These are phyloP conservation scores for Nothobranchius kuhntae DNA, from an alignment of 2,113 vertebrate genomes.

Conservation along the genomic window DNA sequence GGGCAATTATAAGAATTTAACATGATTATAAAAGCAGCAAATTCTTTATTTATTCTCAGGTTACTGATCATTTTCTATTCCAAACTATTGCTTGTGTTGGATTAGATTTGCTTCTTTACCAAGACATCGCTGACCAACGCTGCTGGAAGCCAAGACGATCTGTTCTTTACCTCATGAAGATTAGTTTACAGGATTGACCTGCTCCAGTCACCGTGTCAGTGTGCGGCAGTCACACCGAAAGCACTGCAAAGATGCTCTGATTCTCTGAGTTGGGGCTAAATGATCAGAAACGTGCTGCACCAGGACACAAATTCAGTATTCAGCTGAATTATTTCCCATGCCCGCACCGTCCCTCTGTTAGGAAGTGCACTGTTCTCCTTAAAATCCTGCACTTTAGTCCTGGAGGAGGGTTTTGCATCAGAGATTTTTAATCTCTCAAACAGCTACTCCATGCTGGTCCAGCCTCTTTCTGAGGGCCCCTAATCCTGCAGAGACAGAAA, in stretches of 20 bases:
- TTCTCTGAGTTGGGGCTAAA: background rate
- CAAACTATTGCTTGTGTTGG: background rate
- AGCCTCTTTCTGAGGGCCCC: constrained; percentile 47
- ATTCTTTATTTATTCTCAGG: too few relatives aligned
- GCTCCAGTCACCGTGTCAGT: constrained; percentile 38
- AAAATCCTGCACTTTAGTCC: constrained; percentile 58
- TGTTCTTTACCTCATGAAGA: constrained; percentile 48
- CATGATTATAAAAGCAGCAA: background rate
- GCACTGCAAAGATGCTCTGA: constrained; percentile 1
- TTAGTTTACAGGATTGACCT: constrained; percentile 34
- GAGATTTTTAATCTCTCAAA: constrained; percentile 54
- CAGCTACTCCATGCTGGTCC: constrained; percentile 21
- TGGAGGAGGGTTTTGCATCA: constrained; percentile 31
- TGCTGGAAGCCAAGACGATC: constrained; percentile 36
- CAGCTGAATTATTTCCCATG: background rate
- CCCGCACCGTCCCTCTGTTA: background rate
- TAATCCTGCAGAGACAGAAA: constrained; percentile 52
- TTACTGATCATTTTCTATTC: background rate
- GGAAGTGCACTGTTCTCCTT: background rate
- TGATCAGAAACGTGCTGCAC: background rate
- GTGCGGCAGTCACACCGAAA: constrained; percentile 11
- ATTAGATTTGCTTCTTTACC: background rate
- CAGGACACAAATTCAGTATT: background rate
- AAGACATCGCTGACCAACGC: constrained; percentile 26
- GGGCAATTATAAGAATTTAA: background rate